phyloP scores from a whole-genome alignment of 2,113 vertebrate species.

The Calidris pugnax region DNA sequence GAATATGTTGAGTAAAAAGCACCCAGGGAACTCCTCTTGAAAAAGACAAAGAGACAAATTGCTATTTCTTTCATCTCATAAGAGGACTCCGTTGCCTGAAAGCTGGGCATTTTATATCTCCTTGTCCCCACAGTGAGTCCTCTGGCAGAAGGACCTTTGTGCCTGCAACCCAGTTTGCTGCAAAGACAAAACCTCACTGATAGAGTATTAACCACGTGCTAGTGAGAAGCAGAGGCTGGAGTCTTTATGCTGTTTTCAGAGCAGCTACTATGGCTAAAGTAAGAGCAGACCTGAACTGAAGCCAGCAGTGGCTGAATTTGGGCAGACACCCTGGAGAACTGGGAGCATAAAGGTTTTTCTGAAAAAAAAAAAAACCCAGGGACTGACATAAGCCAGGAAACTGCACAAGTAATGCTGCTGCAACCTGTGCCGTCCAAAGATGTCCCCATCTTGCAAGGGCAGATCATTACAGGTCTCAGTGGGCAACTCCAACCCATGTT shows the following conservation, averaged over 20 bases:
- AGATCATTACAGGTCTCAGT: neutral
- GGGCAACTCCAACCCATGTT: neutral
- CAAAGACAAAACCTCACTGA: neutral
- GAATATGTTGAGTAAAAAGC: neutral
- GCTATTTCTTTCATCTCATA: neutral
- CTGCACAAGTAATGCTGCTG: fast-evolving
- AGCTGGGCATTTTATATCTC: neutral
- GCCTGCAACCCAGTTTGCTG: neutral
- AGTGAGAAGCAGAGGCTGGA: neutral
- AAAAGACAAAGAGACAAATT: neutral
- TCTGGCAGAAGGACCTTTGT: neutral
- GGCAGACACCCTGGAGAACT: neutral
- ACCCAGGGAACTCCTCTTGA: neutral
- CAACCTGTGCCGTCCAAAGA: neutral
- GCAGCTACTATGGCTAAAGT: neutral
- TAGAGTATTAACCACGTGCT: neutral
- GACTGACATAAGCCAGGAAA: neutral
- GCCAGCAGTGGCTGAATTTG: neutral
- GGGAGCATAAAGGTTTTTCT: neutral
- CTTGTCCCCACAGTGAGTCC: neutral
- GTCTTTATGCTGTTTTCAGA: neutral
- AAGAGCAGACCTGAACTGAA: neutral
- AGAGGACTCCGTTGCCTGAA: neutral
- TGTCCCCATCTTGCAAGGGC: neutral
- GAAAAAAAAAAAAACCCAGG: neutral